Base-by-base conservation (phyloP, 2,797 vertebrate genomes). In the Myiotriccus ornatus region DNA sequence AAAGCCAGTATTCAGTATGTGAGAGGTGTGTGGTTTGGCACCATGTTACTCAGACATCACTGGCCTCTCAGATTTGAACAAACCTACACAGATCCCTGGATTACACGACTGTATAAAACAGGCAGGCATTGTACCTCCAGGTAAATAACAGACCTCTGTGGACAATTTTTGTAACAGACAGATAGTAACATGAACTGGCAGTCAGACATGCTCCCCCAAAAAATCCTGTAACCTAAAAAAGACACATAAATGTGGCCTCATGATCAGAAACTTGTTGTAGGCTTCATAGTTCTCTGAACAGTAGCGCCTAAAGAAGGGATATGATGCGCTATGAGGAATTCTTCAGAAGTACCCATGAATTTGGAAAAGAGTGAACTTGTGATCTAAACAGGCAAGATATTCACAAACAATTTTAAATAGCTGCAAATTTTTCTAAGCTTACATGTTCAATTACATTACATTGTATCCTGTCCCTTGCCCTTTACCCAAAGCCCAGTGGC, bases 171-270 rank as follows among this genome's bases (percentile, higher is more conserved):
- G 28, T 77, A 88, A 41, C 43, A 57, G 37, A 46, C 2, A 49
- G 32, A 35, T 1, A 34, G 32, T 10, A 64, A 64, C 12, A 21
- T 5, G 14, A 85, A 69, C 6, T 59, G 22, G 20, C 43, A 94
- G 43, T 46, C 53, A 65, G 43, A 82, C 0, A 1, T 4, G 10
- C 13, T 50, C 8, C 3, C 32, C 23, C 12, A 6, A 1, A n/a
- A 39, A 64, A 11, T 1, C 21, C 13, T 2, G 1, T 39, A 81
- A 46, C 39, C 74, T 60, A 50, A 64, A 52, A 8, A 32, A 10
- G 22, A 41, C 8, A 27, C 6, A 17, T 25, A 78, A 78, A 60
- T 5, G 13, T 52, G 56, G 81, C 43, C 11, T 79, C 14, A 17
- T 8, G 27, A 91, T 39, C 14, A 73, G 59, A 62, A 27, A 24